Conservation (phyloP, 2,888 invertebrate species). For the Drosophila paucipuncta region DNA sequence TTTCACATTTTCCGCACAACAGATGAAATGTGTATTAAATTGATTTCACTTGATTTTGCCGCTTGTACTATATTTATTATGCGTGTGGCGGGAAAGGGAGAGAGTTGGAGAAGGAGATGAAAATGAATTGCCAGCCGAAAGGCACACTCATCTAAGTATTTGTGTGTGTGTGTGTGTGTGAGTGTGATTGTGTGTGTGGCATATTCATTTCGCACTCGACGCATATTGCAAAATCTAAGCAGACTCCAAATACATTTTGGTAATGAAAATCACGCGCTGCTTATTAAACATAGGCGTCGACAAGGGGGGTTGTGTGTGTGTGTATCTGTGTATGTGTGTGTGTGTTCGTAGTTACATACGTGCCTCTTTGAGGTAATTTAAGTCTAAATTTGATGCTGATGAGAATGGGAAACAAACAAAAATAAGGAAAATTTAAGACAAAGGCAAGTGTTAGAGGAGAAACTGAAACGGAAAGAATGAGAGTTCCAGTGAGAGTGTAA, state of each 20-base stretch:
- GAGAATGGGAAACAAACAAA: conserved; percentile 33
- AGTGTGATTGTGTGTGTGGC: conserved; percentile 30
- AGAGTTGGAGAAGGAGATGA: neutral
- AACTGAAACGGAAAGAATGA: neutral
- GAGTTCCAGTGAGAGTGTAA: neutral
- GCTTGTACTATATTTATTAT: conserved; percentile 68
- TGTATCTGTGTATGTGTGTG: too few species aligned
- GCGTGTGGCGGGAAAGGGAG: conserved; percentile 1
- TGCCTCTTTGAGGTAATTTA: conserved; percentile 55
- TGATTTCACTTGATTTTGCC: conserved; percentile 76
- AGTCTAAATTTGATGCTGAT: conserved; percentile 30
- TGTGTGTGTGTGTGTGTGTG: conserved; percentile 20
- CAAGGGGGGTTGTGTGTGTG: neutral
- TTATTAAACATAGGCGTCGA: conserved; percentile 64
- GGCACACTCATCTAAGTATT: conserved; percentile 11
- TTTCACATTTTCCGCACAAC: conserved; percentile 44
- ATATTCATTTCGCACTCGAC: conserved; percentile 69
- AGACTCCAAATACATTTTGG: conserved; percentile 60
- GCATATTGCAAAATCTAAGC: conserved; percentile 75
- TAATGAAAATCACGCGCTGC: conserved; percentile 79
- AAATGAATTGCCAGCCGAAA: conserved; percentile 8
- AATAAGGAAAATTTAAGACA: conserved; percentile 3
- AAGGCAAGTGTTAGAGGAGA: conserved; percentile 4
- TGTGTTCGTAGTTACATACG: conserved; percentile 32
- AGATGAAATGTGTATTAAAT: conserved; percentile 77